A percentile compares a stretch with the other conserved stretches of the same genome.
Evolutionary conservation across 2,888 invertebrate genomes (phyloP).

Genomic region (Slavum lentiscoides): DNA sequence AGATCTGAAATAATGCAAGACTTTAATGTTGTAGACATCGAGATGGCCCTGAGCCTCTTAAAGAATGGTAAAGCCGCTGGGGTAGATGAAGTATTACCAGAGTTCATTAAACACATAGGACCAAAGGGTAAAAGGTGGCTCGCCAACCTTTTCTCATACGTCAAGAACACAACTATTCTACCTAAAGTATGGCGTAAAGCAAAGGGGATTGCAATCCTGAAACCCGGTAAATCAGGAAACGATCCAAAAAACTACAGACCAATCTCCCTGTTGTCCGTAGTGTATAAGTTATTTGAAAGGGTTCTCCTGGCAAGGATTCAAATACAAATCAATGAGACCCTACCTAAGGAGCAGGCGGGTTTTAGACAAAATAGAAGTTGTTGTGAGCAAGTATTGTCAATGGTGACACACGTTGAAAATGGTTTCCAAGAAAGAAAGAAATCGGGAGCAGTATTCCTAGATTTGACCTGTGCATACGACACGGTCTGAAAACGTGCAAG

Average conservation of each 20-base stretch:
- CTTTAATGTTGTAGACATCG: not conserved
- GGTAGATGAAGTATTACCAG: constrained; percentile 15
- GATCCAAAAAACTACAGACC: too few relatives aligned
- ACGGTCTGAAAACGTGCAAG: too few relatives aligned
- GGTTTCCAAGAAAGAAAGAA: not conserved
- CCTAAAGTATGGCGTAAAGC: constrained; percentile 12
- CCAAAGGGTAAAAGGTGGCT: constrained; percentile 9
- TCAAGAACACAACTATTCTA: not conserved
- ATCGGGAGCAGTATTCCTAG: not conserved
- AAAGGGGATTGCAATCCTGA: constrained; percentile 11
- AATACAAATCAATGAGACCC: not conserved
- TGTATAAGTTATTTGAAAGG: too few relatives aligned
- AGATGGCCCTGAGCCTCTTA: not conserved
- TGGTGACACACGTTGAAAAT: not conserved
- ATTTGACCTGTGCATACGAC: too few relatives aligned
- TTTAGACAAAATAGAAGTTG: not conserved
- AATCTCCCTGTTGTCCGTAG: too few relatives aligned
- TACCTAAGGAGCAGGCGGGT: not conserved
- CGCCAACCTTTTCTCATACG: not conserved
- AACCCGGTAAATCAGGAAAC: constrained; percentile 3
- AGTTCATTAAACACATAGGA: constrained; percentile 7
- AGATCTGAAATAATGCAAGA: constrained; percentile 18
- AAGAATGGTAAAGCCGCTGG: constrained; percentile 20
- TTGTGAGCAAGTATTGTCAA: not conserved
- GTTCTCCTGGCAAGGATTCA: constrained; percentile 4